These are phyloP conservation scores for Colaptes auratus DNA, from an alignment of 2,113 vertebrate genomes.

Conservation along the genomic window DNA sequence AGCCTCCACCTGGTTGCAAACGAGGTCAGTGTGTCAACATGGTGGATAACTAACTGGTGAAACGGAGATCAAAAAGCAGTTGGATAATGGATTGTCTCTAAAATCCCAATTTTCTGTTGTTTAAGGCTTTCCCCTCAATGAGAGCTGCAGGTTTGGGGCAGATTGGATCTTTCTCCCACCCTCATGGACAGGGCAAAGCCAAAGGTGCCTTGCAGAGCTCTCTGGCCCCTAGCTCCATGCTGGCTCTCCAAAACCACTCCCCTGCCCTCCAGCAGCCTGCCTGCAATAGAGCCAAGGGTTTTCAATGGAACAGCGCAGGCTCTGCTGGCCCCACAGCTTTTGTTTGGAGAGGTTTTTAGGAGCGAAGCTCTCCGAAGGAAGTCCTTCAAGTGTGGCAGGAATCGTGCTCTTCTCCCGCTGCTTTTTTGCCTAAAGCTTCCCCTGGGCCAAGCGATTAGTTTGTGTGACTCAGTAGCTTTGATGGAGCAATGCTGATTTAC, in stretches of 20 bases:
- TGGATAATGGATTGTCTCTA: neutral
- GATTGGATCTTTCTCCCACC: neutral
- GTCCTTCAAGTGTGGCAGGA: neutral
- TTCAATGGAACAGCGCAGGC: rapidly evolving
- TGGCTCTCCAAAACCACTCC: neutral
- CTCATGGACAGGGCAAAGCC: rapidly evolving
- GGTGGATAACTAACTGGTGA: neutral
- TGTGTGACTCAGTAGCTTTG: conserved; percentile 48
- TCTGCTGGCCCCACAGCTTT: neutral
- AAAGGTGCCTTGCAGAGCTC: neutral
- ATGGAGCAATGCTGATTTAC: conserved; percentile 51
- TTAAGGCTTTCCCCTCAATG: neutral
- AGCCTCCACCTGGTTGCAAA: neutral
- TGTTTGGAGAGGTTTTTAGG: neutral
- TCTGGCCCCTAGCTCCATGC: neutral
- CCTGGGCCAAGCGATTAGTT: conserved; percentile 32
- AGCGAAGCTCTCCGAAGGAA: neutral
- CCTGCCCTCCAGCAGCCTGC: neutral
- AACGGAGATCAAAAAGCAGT: rapidly evolving
- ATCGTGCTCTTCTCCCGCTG: neutral
- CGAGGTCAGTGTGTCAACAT: rapidly evolving
- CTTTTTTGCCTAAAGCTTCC: conserved; percentile 21
- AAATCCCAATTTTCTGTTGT: neutral
- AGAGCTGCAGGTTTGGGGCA: neutral
- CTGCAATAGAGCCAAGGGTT: neutral